Evolutionary conservation across 2,113 vertebrate genomes (phyloP).

Genomic region (Fregata magnificens): DNA sequence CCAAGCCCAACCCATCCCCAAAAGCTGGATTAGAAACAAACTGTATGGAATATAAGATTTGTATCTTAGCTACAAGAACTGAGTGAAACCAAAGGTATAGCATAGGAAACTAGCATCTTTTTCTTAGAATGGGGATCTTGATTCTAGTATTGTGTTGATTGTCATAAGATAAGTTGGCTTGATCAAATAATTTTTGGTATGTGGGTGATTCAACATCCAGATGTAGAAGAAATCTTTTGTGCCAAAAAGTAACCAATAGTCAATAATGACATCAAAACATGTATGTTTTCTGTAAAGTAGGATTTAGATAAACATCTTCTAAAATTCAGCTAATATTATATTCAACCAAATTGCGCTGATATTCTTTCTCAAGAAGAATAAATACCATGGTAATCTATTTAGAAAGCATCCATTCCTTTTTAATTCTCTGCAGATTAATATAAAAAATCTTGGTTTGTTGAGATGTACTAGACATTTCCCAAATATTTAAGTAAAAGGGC

Average conservation of each 20-base stretch:
- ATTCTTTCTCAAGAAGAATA: not conserved
- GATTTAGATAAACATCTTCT: not conserved
- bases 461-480: not conserved
- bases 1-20: not conserved
- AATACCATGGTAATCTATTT: not conserved
- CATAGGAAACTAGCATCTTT: not conserved
- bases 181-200: not conserved
- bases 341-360: not conserved
- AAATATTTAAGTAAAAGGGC: slow-evolving; percentile 24
- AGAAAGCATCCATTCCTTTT: not conserved
- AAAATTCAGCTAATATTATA: not conserved
- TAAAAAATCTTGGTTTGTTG: not conserved
- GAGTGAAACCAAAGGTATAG: not conserved
- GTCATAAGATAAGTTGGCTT: not conserved
- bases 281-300: not conserved
- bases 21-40: not conserved
- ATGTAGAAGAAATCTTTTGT: not conserved
- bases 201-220: not conserved
- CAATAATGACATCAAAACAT: not conserved
- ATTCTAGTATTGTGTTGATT: not conserved
- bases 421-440: not conserved
- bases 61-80: not conserved
- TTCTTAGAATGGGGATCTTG: not conserved
- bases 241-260: not conserved
- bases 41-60: not conserved